Evolutionary conservation across 2,888 invertebrate species (phyloP).

Genomic region (Hedychridium roseum): DNA sequence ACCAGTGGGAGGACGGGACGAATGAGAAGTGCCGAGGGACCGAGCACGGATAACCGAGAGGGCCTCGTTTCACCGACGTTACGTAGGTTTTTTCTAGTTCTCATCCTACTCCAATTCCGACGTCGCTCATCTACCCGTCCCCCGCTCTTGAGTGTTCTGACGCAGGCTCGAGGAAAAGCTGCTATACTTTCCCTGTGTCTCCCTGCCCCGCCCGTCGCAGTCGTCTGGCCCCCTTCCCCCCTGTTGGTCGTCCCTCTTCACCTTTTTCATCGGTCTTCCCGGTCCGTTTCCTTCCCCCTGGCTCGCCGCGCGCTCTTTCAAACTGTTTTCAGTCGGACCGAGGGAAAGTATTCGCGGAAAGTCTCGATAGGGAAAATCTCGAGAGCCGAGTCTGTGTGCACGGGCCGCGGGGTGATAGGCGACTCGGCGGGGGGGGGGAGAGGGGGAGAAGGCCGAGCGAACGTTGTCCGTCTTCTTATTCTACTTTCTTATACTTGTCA

Average conservation of each 20-base stretch:
- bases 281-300: too few relatives aligned
- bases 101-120: constrained; percentile 16
- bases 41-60: constrained; percentile 9
- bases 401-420: constrained; percentile 9
- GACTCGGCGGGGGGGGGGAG: constrained; percentile 4
- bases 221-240: background rate
- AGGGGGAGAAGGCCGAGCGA: constrained; percentile 5
- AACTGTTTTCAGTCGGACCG: constrained; percentile 19
- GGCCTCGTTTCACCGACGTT: constrained; percentile 21
- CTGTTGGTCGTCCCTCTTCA: background rate
- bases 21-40: constrained; percentile 13
- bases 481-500: constrained; percentile 3
- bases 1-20: background rate
- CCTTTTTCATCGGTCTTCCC: background rate
- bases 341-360: constrained; percentile 19
- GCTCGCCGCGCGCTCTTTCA: background rate
- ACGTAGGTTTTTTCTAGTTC: constrained; percentile 29
- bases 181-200: background rate
- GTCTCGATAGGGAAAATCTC: constrained; percentile 23
- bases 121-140: constrained; percentile 19
- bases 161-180: background rate
- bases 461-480: background rate
- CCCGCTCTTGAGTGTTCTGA: constrained; percentile 28
- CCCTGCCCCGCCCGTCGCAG: constrained; percentile 3
- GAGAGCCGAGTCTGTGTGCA: constrained; percentile 11